Evolutionary conservation across 2,888 invertebrate species (phyloP).

Genomic region (Pristionchus maxplancki): DNA sequence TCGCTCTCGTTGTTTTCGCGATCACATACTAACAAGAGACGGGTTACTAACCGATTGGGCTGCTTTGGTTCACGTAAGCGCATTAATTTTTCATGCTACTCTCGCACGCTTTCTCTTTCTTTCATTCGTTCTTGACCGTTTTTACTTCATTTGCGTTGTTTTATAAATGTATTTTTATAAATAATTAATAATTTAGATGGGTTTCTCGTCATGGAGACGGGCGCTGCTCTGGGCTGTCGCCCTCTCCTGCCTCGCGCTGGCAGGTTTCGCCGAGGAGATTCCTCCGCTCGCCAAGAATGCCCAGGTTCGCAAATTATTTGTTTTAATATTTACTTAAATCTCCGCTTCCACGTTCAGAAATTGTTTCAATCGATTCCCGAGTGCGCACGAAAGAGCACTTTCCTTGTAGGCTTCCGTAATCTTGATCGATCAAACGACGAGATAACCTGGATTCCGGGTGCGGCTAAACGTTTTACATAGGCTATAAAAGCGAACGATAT

Average conservation of each 20-base stretch:
- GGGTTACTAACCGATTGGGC: background rate
- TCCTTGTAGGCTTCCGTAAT: background rate
- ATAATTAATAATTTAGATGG: background rate
- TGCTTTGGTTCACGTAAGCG: background rate
- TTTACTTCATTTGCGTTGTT: background rate
- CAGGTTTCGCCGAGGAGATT: constrained; percentile 25
- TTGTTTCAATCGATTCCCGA: background rate
- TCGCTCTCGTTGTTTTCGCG: background rate
- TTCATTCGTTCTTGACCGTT: background rate
- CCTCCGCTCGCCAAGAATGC: constrained; percentile 19
- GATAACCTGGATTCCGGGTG: constrained; percentile 21
- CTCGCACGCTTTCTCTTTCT: background rate
- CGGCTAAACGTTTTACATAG: background rate
- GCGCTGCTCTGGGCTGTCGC: constrained; percentile 27
- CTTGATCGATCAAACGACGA: background rate
- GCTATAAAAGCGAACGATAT: background rate
- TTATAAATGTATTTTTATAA: background rate
- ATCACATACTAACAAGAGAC: background rate
- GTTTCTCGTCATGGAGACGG: constrained; percentile 22
- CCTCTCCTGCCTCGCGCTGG: constrained; percentile 34
- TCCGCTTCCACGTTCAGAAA: background rate
- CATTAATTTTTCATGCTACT: background rate
- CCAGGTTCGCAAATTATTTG: background rate
- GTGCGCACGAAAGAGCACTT: constrained; percentile 1
- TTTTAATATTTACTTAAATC: background rate